These are phyloP conservation scores for Montipora efflorescens DNA, from an alignment of 64 coral and sea anemone species.

Conservation along the genomic window DNA sequence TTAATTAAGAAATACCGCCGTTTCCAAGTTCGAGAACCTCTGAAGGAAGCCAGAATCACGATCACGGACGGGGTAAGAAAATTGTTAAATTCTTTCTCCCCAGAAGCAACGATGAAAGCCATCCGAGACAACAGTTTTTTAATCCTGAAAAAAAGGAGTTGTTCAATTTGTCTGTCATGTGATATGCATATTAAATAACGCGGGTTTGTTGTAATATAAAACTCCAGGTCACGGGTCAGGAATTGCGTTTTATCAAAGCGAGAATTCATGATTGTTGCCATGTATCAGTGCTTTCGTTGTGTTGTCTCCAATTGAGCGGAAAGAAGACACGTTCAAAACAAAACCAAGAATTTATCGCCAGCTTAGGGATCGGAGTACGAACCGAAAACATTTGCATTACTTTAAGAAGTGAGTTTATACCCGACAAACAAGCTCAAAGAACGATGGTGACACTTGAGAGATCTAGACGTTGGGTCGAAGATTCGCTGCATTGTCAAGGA, in stretches of 20 bases:
- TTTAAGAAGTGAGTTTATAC: not conserved
- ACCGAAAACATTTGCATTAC: not conserved
- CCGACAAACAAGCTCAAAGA: too few relatives aligned
- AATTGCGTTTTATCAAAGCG: not conserved
- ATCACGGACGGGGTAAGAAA: too few relatives aligned
- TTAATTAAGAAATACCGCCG: not conserved
- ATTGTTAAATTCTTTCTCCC: too few relatives aligned
- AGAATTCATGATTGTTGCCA: conserved; percentile 30
- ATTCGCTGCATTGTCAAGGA: not conserved
- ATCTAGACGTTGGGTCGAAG: not conserved
- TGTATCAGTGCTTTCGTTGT: conserved; percentile 17
- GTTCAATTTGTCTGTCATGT: conserved; percentile 11
- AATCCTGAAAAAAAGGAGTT: too few relatives aligned
- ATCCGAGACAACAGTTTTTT: too few relatives aligned
- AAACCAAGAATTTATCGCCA: not conserved
- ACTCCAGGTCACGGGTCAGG: not conserved
- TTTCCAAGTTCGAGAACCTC: not conserved
- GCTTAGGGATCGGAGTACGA: not conserved
- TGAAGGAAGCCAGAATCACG: not conserved
- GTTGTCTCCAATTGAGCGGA: not conserved
- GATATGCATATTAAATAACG: not conserved
- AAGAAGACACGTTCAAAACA: not conserved
- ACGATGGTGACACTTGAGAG: conserved; percentile 22
- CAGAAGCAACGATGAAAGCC: too few relatives aligned
- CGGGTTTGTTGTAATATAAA: not conserved